Evolutionary conservation across 2,797 vertebrate genomes (phyloP).

Genomic region (Erethizon dorsatum): DNA sequence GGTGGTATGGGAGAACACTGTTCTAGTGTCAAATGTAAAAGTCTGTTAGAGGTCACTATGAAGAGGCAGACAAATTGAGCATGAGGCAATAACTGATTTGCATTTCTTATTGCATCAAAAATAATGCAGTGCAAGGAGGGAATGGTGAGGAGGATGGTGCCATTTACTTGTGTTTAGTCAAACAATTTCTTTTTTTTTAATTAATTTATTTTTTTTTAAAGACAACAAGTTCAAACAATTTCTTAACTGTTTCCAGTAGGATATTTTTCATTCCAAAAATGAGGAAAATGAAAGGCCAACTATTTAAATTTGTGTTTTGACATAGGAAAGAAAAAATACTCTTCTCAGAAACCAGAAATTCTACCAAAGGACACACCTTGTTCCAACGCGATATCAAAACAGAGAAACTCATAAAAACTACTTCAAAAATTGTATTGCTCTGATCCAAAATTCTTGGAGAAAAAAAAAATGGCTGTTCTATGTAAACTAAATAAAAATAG

Average conservation of each 20-base stretch:
- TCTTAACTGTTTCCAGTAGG: not conserved
- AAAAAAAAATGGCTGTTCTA: constrained; percentile 61
- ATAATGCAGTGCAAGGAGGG: not conserved
- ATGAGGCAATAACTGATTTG: constrained; percentile 16
- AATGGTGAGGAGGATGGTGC: not conserved
- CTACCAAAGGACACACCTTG: constrained; percentile 59
- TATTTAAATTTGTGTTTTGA: constrained; percentile 46
- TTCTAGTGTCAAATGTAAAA: not conserved
- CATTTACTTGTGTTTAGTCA: constrained; percentile 24
- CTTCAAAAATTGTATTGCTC: constrained; percentile 57
- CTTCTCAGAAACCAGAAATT: constrained; percentile 57
- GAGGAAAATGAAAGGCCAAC: not conserved
- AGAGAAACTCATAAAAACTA: constrained; percentile 65
- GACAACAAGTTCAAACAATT: not conserved
- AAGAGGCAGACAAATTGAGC: not conserved
- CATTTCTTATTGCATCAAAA: constrained; percentile 15
- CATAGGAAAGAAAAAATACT: constrained; percentile 52
- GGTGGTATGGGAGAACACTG: not conserved
- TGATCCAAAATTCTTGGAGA: constrained; percentile 38
- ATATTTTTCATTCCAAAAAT: constrained; percentile 51
- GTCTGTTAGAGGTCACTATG: not conserved
- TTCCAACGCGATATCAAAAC: constrained; percentile 61
- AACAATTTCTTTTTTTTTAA: not conserved
- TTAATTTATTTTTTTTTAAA: too few species aligned
- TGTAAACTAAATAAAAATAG: constrained; percentile 69